phyloP scores from a whole-genome alignment of 2,797 vertebrate species.

The Neostethus bicornis region DNA sequence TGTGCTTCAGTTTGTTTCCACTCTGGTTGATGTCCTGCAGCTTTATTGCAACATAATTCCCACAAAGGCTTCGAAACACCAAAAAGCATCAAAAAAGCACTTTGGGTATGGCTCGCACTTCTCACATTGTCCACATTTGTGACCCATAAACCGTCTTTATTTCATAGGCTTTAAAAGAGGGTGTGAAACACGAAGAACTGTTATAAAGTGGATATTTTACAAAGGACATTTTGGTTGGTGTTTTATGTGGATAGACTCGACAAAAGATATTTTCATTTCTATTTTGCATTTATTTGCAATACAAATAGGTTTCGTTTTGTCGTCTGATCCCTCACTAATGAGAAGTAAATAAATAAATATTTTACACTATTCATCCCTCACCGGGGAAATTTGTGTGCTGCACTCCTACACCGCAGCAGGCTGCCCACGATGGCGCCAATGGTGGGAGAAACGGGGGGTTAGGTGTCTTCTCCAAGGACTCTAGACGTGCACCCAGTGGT shows the following conservation, averaged over 20 bases:
- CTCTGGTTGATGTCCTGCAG: constrained; percentile 59
- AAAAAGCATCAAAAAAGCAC: constrained; percentile 56
- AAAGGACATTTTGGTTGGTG: constrained; percentile 34
- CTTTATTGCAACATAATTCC: constrained; percentile 63
- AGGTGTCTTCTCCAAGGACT: too few species aligned
- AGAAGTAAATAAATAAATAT: too few species aligned
- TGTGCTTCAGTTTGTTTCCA: constrained; percentile 19
- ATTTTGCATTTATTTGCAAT: too few species aligned
- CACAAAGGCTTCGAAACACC: constrained; percentile 57
- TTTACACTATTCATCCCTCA: too few species aligned
- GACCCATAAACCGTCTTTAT: constrained; percentile 42
- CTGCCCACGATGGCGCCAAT: too few species aligned
- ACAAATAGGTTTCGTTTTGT: constrained; percentile 10
- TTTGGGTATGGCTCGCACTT: constrained; percentile 24
- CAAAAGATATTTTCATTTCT: constrained; percentile 9
- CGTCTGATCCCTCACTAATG: too few species aligned
- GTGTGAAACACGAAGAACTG: constrained; percentile 50
- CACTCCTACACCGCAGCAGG: too few species aligned
- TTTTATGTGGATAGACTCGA: constrained; percentile 26
- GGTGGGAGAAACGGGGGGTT: too few species aligned
- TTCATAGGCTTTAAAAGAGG: constrained; percentile 47
- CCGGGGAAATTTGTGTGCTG: too few species aligned
- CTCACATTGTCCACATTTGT: constrained; percentile 36
- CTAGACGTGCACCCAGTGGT: too few species aligned
- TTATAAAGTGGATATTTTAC: constrained; percentile 25